Base-by-base conservation (phyloP, 2,113 vertebrate genomes). In the Chaetorhynchus papuensis region DNA sequence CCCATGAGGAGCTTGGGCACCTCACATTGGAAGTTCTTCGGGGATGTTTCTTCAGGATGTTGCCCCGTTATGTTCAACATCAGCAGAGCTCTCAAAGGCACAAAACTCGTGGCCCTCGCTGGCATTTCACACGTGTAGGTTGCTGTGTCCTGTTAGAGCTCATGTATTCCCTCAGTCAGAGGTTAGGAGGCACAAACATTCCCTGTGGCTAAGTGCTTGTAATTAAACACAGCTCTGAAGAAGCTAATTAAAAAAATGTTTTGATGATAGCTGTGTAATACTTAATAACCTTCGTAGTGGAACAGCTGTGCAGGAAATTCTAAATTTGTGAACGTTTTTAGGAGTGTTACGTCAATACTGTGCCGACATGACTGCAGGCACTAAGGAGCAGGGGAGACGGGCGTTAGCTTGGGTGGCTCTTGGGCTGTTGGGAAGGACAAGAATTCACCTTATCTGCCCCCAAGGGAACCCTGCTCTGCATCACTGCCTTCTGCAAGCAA, bases 191-290 rank as follows among this genome's bases (percentile, higher is more conserved):
- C 31, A 44, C 28, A 90, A 89, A 92, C 60, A 80, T 60, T 90
- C 91, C 96, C 92, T 50, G 80, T 66, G 94, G 94, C 93, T 95
- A 84, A 94, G 71, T 72, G 78, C 89, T 90, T 77, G 83, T 95
- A 97, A 97, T 95, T 97, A 97, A 97, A 93, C 70, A 87, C 68
- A 80, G 80, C 8, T 6, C 66, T 89, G 86, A 82, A 94, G 69
- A 77, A 95, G 49, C 90, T 95, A 96, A 97, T 97, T 96, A 84
- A 95, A 95, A 81, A 39, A 69, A 47, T 39, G 72, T 87, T 97
- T 94, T 96, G 90, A 83, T 92, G 93, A 76, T 91, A 87, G 77
- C 77, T 79, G 83, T 47, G 41, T 90, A 71, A 76, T 95, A 37
- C 93, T 95, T 89, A 93, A 91, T 86, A 97, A 95, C 89, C 88